A percentile compares a stretch with the other conserved stretches of the same genome.
These are phyloP conservation scores for Setipinna tenuifilis DNA, from an alignment of 2,797 vertebrate species.

Conservation along the genomic window DNA sequence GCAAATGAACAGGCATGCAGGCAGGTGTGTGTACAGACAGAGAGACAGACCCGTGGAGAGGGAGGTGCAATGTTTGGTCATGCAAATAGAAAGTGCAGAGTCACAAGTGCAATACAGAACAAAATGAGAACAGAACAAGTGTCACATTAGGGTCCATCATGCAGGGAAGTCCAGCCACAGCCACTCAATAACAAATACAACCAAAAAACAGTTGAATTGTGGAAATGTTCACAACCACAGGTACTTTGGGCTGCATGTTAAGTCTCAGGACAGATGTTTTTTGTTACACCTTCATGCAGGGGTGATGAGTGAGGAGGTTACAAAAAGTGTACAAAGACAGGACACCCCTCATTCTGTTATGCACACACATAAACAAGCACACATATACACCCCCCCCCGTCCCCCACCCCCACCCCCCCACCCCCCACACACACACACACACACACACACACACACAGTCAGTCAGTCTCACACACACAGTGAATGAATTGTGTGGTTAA, in stretches of 20 bases:
- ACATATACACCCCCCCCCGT: background rate
- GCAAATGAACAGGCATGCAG: constrained; percentile 56
- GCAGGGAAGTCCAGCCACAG: background rate
- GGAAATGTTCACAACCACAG: background rate
- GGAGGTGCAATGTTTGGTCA: background rate
- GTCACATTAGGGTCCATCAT: background rate
- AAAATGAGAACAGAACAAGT: background rate
- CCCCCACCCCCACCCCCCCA: no score
- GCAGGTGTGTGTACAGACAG: constrained; percentile 57
- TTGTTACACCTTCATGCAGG: background rate
- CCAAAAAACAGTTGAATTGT: background rate
- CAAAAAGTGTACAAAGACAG: background rate
- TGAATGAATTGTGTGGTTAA: background rate
- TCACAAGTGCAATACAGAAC: background rate
- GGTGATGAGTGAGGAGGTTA: background rate
- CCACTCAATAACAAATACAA: background rate
- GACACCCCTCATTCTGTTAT: background rate
- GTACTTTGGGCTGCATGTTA: background rate
- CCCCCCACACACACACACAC: background rate
- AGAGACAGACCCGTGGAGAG: constrained; percentile 42
- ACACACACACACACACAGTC: constrained; percentile 22
- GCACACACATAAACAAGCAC: background rate
- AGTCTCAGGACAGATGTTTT: background rate
- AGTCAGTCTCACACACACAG: background rate
- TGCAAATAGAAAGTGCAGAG: background rate